Base-by-base conservation (phyloP, 2,797 vertebrate genomes). In the Acipenser oxyrinchus region DNA sequence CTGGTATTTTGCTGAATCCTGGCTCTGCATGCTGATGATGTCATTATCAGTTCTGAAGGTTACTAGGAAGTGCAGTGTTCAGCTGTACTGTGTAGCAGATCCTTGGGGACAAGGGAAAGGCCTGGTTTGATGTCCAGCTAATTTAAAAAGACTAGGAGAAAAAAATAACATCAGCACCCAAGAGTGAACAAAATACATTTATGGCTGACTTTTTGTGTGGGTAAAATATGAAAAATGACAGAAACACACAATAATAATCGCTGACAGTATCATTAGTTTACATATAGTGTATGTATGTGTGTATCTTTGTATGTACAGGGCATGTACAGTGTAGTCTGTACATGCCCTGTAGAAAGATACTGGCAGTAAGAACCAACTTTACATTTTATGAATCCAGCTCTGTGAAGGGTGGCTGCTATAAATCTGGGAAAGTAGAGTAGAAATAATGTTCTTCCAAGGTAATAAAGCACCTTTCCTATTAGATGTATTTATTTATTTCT, bases 1-100 rank as follows among this genome's bases (percentile, higher is more conserved):
- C 18, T 37, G 10, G 23, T 60, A 51, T 9, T 37, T 49, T 13
- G 60, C 50, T 11, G 12, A 62, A 60, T 48, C 63, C 62, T 18
- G 60, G 60, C 48, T 65, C 65, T 12, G 53, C 65, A 66, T 66
- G 49, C 69, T 58, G 69, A 70, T 70, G 60, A 70, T 49, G 53
- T 12, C 52, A 59, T 23, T 63, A 58, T 18, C 60, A 10, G 48
- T 9, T 1, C 48, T 63, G 69, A 70, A 70, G 69, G 69, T 63
- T 66, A 63, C 64, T 6, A 7, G 65, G 60, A 51, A 58, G 53
- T 7, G 13, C 23, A 48, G 49, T 9, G 18, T 6, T 13, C 12
- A 50, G 53, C 4, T 7, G 1, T 62, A 49, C 18, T 11, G 49
- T 12, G 37, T 62, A 18, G 15, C 60, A 9, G n/a, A 9, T 64